Base-by-base conservation (phyloP, 2,797 vertebrate genomes). In the Schizopygopsis pylzovi region DNA sequence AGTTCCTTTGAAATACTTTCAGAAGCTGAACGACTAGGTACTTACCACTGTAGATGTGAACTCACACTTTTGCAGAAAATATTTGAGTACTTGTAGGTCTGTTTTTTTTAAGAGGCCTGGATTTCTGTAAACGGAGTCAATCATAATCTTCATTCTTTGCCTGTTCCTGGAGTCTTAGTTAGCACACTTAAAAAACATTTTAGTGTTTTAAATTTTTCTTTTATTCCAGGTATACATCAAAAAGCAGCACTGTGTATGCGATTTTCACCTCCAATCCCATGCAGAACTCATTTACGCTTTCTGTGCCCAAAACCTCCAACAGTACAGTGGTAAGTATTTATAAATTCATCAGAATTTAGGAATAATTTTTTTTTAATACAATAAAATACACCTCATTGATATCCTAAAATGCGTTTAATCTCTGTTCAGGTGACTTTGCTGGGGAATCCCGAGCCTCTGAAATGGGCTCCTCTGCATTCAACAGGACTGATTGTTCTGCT, bases 201-300 rank as follows among this genome's bases (percentile, higher is more conserved):
- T 22, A 56, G 56, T 59, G 7, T 25, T 43, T 43, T 41, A 20
- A 20, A 82, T 0, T 45, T 16, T 2, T 83, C 59, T 43, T 39
- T 37, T 56, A 45, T 81, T 90, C 1, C 78, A 99, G 98, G 97
- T 99, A 97, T 92, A 99, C 97, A 10, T 94, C 94, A 47, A 98
- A 96, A 91, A 95, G 85, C 18, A n/a, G 84, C 0, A 47, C 65
- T 7, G 95, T 98, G 39, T 99, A 97, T 63, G 97, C 95, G 61
- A 95, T 96, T 90, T 93, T 99, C 72, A 92, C 95, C 37, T 18
- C 79, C 25, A 96, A 95, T 94, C 98, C 97, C 63, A 80, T 1
- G 28, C 79, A 91, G 52, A 81, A 86, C 12, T 8, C 89, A 1
- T 49, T 99, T 85, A 54, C 87, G 9, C 95, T 99, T 13, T 2